phyloP scores from a whole-genome alignment of 2,113 vertebrate genomes.

The Ceuthmochares aereus region DNA sequence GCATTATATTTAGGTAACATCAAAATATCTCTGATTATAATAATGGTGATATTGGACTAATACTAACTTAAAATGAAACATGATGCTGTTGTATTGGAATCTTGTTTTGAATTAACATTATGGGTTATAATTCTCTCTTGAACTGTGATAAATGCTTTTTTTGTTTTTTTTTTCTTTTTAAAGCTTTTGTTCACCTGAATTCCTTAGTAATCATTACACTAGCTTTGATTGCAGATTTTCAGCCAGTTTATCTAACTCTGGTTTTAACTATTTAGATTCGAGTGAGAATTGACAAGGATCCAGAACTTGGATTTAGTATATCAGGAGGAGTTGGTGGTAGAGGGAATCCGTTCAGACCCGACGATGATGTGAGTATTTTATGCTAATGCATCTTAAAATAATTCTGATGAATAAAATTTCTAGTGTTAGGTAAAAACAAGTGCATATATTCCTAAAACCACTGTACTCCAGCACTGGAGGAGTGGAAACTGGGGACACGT shows the following conservation, averaged over 20 bases:
- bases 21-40: not conserved
- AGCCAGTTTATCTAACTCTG: constrained; percentile 14
- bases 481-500: not conserved
- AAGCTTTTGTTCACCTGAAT: not conserved
- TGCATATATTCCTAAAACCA: not conserved
- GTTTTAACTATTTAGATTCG: constrained; percentile 81
- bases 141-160: not conserved
- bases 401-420: not conserved
- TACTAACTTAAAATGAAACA: not conserved
- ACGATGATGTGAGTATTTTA: constrained; percentile 88
- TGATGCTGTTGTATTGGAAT: not conserved
- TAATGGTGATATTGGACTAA: not conserved
- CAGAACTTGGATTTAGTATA: constrained; percentile 98
- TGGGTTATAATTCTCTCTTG: not conserved
- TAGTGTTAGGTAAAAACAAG: not conserved
- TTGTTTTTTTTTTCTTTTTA: not conserved
- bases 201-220: not conserved
- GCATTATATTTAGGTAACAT: not conserved
- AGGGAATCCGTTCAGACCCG: constrained; percentile 95
- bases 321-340: constrained; percentile 95
- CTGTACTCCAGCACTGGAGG: not conserved
- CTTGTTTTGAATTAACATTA: not conserved
- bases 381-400: not conserved
- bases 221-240: not conserved
- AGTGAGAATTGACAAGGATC: constrained; percentile 95